Conservation (phyloP, 1,140 invertebrate species). For the Harlomillsia oculata region DNA sequence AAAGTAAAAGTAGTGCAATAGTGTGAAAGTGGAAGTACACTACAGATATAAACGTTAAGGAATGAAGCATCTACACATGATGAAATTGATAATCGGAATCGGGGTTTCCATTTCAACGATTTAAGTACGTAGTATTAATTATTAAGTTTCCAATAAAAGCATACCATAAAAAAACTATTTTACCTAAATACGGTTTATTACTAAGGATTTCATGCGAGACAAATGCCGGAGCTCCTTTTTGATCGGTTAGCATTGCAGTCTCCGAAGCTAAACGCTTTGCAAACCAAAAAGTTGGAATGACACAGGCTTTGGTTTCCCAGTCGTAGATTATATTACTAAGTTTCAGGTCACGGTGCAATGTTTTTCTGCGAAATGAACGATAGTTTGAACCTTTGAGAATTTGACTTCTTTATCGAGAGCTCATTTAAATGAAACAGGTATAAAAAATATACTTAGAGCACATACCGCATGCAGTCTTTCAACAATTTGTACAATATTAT, state of each 20-base stretch:
- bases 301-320: constrained; percentile 56
- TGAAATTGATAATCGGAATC: too few species aligned
- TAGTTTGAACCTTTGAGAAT: not conserved
- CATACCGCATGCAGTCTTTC: constrained; percentile 60
- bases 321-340: constrained; percentile 70
- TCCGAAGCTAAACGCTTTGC: constrained; percentile 67
- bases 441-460: not conserved
- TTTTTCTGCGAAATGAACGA: constrained; percentile 51
- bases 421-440: too few species aligned
- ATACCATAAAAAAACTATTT: too few species aligned
- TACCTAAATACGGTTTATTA: constrained; percentile 59
- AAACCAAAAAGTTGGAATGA: constrained; percentile 70
- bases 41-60: too few species aligned
- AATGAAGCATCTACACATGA: too few species aligned
- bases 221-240: constrained; percentile 71
- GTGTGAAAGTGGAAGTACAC: too few species aligned
- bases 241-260: constrained; percentile 63
- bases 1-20: too few species aligned
- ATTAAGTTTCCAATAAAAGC: too few species aligned
- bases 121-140: too few species aligned
- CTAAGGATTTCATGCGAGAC: constrained; percentile 72
- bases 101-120: too few species aligned
- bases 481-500: constrained; percentile 64
- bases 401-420: not conserved
- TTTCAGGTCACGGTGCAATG: constrained; percentile 72